Evolutionary conservation across 1,140 invertebrate genomes (phyloP).

Genomic region (Anastatus disparis): DNA sequence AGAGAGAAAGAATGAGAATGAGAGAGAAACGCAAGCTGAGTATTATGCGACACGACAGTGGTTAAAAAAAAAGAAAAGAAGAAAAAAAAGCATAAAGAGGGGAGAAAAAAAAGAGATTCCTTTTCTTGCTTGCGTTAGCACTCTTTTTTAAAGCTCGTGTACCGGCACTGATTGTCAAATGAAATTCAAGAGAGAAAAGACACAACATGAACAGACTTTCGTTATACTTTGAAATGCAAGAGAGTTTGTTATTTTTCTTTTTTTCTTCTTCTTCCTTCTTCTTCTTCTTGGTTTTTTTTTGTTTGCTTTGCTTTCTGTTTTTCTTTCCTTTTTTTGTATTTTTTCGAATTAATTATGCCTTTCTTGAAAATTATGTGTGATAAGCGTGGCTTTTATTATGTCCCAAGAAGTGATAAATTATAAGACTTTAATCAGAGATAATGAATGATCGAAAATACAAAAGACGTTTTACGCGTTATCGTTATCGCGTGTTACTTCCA

Average conservation of each 20-base stretch:
- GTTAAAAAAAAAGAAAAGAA: neutral
- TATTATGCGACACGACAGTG: slow-evolving; percentile 28
- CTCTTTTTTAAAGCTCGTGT: slow-evolving; percentile 23
- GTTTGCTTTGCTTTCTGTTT: too few species aligned
- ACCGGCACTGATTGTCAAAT: slow-evolving; percentile 37
- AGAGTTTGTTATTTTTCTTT: neutral
- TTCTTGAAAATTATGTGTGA: neutral
- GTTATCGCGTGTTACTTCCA: too few species aligned
- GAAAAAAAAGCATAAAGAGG: too few species aligned
- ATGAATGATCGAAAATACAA: neutral
- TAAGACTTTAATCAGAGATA: too few species aligned
- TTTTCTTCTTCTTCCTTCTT: neutral
- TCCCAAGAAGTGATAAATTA: too few species aligned
- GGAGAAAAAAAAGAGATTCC: too few species aligned
- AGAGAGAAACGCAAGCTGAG: slow-evolving; percentile 17
- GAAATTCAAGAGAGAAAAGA: slow-evolving; percentile 25
- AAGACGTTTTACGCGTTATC: too few species aligned
- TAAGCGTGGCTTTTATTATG: neutral
- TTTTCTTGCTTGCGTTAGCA: neutral
- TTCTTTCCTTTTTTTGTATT: too few species aligned
- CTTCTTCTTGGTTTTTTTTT: neutral
- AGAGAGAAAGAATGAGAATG: too few species aligned
- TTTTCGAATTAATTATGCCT: slow-evolving; percentile 3
- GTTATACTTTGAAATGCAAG: slow-evolving; percentile 24
- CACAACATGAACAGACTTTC: slow-evolving; percentile 2